Evolutionary conservation across 2,113 vertebrate species (phyloP), one percentile per base, ranked within the genome.

Genomic region (Istiophorus platypterus): DNA sequence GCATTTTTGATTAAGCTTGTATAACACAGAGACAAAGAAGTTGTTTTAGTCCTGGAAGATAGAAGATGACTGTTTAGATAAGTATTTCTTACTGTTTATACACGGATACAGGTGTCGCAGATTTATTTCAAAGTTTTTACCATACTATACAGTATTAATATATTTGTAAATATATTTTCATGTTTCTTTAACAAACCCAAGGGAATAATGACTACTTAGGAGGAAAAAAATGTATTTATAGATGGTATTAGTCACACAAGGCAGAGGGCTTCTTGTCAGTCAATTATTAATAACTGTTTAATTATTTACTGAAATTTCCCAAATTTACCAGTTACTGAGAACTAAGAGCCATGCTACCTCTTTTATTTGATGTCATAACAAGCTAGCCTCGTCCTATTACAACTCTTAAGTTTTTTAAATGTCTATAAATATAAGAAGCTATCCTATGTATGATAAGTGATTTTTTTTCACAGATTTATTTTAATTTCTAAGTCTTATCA

Each of bases 1-100:
- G 27, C 65, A 80, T 80, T 71, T 85, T 17, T 65, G 45, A 75
- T 72, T 17, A 47, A 64, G 54, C 45, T 52, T 51, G 66, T 8
- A 61, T 34, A 52, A 73, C 13, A 20, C 22, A 22, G 37, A 8
- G n/a, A 59, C 31, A 17, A 29, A 64, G 15, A 62, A 24, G 3
- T 37, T 26, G 3, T 37, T 26, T 34, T 5, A 0, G 12, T 29
- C 9, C 65, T 6, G 9, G 34, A 61, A 14, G 34, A 26, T 2
- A 22, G 11, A 34, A 52, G 42, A 45, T 8, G 7, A 17, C 2
- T 5, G 10, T 27, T 65, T 22, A 10, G 13, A 41, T n/a, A 37
- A 7, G 20, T 49, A 1, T 29, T 66, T 76, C n/a, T 34, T 8
- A 34, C 5, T 49, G 7, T 42, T 13, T 42, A 42, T 13, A 13